Evolutionary conservation across 2,113 vertebrate genomes (phyloP), one percentile per base, ranked within the genome.

Genomic region (Callithrix jacchus): DNA sequence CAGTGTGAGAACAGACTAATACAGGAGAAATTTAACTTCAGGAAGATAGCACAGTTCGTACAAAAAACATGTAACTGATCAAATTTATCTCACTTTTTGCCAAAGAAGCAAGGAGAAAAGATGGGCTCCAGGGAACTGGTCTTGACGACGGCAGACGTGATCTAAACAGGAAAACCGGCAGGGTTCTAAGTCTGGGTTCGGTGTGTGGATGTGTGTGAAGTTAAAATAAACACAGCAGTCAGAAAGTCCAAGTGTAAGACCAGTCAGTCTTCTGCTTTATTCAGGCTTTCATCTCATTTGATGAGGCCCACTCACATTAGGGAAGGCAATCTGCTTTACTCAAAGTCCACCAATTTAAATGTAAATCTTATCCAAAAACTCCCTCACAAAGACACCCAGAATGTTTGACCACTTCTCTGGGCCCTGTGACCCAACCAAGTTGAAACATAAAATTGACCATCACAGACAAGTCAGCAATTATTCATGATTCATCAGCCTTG

Each of bases 401-500:
- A 64, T 35, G 11, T 77, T 23, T 66, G 27, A n/a, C 25, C 81
- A 85, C 27, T 25, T 52, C 14, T 94, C 45, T 42, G 32, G 54
- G 45, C 45, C 32, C 58, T 11, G 17, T 35, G 58, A 4, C 23
- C 35, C 58, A 84, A n/a, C 20, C 45, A 86, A n/a, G 21, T 30
- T 42, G 61, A 91, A 74, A 81, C 8, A 52, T 64, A 70, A 70
- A 30, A 83, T 40, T 47, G 42, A 86, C 25, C 74, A 18, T 27
- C 17, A 64, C 14, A 56, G 37, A 58, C 25, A 94, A 80, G 77
- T 92, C 92, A 21, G 61, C 93, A 96, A 91, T 82, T 83, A 0
- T 93, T 94, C 91, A 71, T 93, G 89, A 86, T 64, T 82, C 61
- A 70, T 89, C 80, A 45, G 35, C 37, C 74, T 37, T 16, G 30